Evolutionary conservation across 1,140 invertebrate genomes (phyloP).

Genomic region (Pollicipes pollicipes): DNA sequence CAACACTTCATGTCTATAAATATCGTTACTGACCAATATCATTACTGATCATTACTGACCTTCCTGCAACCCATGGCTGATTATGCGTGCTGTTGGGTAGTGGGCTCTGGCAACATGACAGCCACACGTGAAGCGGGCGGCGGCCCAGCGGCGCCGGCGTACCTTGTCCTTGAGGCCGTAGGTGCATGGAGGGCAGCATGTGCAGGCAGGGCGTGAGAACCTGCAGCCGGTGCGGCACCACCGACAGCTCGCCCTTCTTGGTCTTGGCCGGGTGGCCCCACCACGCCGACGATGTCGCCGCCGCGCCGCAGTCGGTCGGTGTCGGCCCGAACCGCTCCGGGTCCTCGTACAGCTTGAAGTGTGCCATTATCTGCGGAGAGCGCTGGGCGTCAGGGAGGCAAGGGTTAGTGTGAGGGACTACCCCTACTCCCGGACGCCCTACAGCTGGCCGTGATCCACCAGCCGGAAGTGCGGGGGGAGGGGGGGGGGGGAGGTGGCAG

Average conservation of each 20-base stretch:
- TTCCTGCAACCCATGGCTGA: too few species aligned
- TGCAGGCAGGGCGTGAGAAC: constrained; percentile 90
- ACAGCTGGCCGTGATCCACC: too few species aligned
- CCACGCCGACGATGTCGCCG: constrained; percentile 81
- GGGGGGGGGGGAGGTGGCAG: too few species aligned
- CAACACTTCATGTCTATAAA: too few species aligned
- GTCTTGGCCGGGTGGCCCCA: constrained; percentile 89
- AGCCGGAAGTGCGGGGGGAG: too few species aligned
- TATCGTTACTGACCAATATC: too few species aligned
- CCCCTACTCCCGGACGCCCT: too few species aligned
- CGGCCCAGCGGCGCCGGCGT: too few species aligned
- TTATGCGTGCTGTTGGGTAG: too few species aligned
- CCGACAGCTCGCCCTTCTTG: constrained; percentile 93
- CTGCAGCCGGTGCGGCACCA: constrained; percentile 67
- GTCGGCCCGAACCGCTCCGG: constrained; percentile 54
- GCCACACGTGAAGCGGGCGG: too few species aligned
- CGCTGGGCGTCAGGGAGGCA: neutral
- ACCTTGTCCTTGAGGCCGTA: constrained; percentile 50
- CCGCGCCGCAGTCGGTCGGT: constrained; percentile 74
- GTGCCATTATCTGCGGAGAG: constrained; percentile 47
- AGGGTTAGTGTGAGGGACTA: neutral
- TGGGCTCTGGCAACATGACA: too few species aligned
- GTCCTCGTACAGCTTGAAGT: constrained; percentile 58
- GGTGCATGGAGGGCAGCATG: constrained; percentile 93
- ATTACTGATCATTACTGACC: too few species aligned